These are phyloP conservation scores for Drosophila ezoana DNA, from an alignment of 2,888 invertebrate genomes.

Conservation along the genomic window DNA sequence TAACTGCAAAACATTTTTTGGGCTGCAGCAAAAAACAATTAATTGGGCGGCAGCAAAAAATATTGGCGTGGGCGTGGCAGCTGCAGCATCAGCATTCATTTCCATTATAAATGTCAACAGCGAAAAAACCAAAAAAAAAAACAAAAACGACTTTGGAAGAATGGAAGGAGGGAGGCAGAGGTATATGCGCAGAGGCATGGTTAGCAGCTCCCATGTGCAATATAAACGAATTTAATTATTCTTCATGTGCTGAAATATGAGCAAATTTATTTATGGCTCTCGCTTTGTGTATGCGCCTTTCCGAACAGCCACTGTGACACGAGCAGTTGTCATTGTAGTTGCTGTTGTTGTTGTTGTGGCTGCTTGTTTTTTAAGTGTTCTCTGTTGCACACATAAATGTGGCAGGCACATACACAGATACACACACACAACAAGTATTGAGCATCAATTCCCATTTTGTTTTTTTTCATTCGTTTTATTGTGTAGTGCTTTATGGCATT, in stretches of 20 bases:
- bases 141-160: constrained; percentile 14
- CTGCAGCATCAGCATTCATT: constrained; percentile 70
- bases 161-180: background rate
- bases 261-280: constrained; percentile 72
- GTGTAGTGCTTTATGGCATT: constrained; percentile 47
- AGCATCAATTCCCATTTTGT: constrained; percentile 39
- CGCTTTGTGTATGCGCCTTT: constrained; percentile 29
- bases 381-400: constrained; percentile 65
- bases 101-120: constrained; percentile 76
- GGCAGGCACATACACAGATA: constrained; percentile 24
- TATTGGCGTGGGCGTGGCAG: constrained; percentile 7
- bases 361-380: constrained; percentile 42
- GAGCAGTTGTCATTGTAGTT: constrained; percentile 35
- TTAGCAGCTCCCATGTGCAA: constrained; percentile 62
- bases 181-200: constrained; percentile 24
- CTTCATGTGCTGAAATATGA: constrained; percentile 78
- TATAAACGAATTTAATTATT: constrained; percentile 76
- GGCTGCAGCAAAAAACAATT: constrained; percentile 33
- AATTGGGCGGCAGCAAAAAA: constrained; percentile 10
- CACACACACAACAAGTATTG: constrained; percentile 23
- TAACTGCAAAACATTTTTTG: constrained; percentile 60
- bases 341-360: constrained; percentile 13
- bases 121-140: background rate
- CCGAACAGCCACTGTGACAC: constrained; percentile 41
- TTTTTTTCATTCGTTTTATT: constrained; percentile 36